Conservation (phyloP, 2,888 invertebrate genomes). For the Phortica magna region DNA sequence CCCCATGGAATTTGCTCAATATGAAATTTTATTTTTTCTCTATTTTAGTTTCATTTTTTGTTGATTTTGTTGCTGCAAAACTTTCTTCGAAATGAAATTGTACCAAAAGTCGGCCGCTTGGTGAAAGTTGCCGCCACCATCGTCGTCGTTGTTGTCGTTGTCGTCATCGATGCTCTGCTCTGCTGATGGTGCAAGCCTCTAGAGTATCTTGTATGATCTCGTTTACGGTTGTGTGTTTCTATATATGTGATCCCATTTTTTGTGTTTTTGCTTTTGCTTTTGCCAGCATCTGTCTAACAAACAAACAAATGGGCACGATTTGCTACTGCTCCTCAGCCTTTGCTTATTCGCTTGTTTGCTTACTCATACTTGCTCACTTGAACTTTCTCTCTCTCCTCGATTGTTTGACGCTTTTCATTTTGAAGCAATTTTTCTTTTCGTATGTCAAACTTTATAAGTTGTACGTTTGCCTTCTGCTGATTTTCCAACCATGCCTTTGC, state of each 20-base stretch:
- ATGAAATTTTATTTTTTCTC: not conserved
- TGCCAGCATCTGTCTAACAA: slow-evolving; percentile 23
- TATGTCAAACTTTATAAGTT: slow-evolving; percentile 57
- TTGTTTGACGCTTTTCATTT: slow-evolving; percentile 14
- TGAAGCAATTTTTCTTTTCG: slow-evolving; percentile 5
- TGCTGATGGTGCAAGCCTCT: slow-evolving; percentile 36
- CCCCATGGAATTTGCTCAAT: no score
- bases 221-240: slow-evolving; percentile 37
- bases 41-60: slow-evolving; percentile 31
- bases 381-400: slow-evolving; percentile 33
- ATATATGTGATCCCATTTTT: slow-evolving; percentile 36
- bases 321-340: slow-evolving; percentile 11
- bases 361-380: not conserved
- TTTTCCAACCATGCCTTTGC: not conserved
- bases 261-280: slow-evolving; percentile 13
- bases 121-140: no score
- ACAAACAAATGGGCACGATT: not conserved
- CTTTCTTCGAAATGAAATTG: no score
- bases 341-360: slow-evolving; percentile 1
- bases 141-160: no score
- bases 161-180: no score
- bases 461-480: slow-evolving; percentile 7
- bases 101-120: no score
- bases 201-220: not conserved
- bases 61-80: no score